A percentile compares a stretch with the other conserved stretches of the same genome.
Conservation (phyloP, 2,113 vertebrate genomes). For the Puntigrus tetrazona region DNA sequence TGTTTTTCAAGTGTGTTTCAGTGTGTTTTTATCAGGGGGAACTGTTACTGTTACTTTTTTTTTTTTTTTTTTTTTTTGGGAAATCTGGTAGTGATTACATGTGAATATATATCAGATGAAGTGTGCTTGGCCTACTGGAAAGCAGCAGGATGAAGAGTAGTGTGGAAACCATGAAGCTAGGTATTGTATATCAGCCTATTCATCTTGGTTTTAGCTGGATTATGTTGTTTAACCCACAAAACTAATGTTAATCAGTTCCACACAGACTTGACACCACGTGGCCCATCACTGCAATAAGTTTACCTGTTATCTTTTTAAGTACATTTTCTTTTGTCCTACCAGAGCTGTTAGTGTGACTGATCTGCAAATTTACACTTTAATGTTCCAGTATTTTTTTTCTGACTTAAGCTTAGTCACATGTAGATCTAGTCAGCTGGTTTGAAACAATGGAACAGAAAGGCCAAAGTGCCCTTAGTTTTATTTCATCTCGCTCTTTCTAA, state of each 20-base stretch:
- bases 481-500: background rate
- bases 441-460: conserved; percentile 4
- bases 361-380: background rate
- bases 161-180: conserved; percentile 43
- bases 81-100: conserved; percentile 50
- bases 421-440: conserved; percentile 25
- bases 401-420: conserved; percentile 46
- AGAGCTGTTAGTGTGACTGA: background rate
- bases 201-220: too few relatives aligned
- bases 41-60: conserved; percentile 4
- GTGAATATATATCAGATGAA: conserved; percentile 50
- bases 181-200: conserved; percentile 57
- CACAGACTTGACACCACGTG: background rate
- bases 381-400: background rate
- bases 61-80: too few relatives aligned
- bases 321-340: background rate
- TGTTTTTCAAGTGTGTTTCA: conserved; percentile 29
- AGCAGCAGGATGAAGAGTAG: conserved; percentile 43
- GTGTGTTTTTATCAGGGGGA: background rate
- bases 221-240: too few relatives aligned
- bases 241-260: background rate
- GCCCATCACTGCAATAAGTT: background rate
- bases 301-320: background rate
- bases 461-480: background rate
- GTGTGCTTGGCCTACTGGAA: background rate